Conservation (phyloP, 2,888 invertebrate species). For the Heliconius erato region DNA sequence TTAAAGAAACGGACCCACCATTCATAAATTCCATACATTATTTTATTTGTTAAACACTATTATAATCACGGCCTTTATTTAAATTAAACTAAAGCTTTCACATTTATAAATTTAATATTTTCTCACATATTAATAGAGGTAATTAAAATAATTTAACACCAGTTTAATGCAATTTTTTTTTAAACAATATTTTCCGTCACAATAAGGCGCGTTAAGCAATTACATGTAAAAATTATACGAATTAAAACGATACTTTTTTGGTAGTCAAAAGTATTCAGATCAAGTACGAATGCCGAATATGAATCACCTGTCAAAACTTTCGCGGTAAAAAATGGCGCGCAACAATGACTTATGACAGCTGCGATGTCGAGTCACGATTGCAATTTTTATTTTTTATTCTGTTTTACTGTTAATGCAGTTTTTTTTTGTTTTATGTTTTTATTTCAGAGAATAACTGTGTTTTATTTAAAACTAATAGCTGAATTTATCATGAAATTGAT, state of each 20-base stretch:
- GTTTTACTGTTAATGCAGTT: constrained; percentile 20
- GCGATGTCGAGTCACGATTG: constrained; percentile 44
- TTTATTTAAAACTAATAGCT: constrained; percentile 18
- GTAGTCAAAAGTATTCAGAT: constrained; percentile 35
- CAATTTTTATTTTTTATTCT: constrained; percentile 22
- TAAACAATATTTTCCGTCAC: neutral
- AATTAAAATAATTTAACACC: constrained; percentile 2
- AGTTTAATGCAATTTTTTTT: neutral
- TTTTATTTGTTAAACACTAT: neutral
- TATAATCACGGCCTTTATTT: neutral
- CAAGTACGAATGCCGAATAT: constrained; percentile 60
- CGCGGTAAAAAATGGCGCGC: constrained; percentile 64
- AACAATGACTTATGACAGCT: constrained; percentile 57
- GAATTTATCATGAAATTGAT: constrained; percentile 34
- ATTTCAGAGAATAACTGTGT: constrained; percentile 18
- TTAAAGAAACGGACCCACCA: neutral
- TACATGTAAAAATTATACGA: neutral
- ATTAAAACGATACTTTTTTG: constrained; percentile 27
- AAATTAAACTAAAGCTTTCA: neutral
- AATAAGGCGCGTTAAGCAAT: constrained; percentile 3
- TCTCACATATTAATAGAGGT: neutral
- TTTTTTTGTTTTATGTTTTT: constrained; percentile 8
- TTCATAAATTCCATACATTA: neutral
- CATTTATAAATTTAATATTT: neutral
- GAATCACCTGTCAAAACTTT: constrained; percentile 79